phyloP scores from a whole-genome alignment of 2,113 vertebrate species.

The Cheilinus undulatus region DNA sequence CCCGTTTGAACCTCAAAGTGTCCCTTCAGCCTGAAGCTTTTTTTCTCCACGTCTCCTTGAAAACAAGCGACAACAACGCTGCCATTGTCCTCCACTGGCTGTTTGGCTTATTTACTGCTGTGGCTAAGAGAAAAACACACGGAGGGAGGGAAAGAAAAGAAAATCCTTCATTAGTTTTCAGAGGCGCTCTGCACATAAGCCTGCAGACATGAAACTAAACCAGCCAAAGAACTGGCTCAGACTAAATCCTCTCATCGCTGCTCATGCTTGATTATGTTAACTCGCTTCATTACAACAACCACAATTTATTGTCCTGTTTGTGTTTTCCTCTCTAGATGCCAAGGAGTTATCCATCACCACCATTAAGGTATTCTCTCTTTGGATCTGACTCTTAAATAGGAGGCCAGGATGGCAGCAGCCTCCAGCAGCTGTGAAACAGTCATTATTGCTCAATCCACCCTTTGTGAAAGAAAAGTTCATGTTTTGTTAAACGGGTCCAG shows the following conservation, averaged over 20 bases:
- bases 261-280: constrained; percentile 22
- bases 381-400: neutral
- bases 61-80: constrained; percentile 67
- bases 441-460: neutral
- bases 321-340: constrained; percentile 62
- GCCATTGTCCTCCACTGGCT: constrained; percentile 63
- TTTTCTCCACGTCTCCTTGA: constrained; percentile 38
- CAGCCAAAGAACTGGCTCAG: constrained; percentile 17
- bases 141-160: constrained; percentile 48
- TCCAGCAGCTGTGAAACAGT: neutral
- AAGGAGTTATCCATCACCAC: constrained; percentile 85
- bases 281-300: constrained; percentile 19
- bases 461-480: neutral
- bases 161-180: constrained; percentile 53
- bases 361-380: constrained; percentile 76
- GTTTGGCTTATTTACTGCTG: constrained; percentile 64
- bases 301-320: constrained; percentile 31
- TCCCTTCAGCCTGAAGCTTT: constrained; percentile 11
- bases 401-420: neutral
- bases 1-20: constrained; percentile 9
- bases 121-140: constrained; percentile 51
- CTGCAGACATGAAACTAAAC: constrained; percentile 34
- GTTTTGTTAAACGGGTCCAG: neutral
- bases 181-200: constrained; percentile 18
- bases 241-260: constrained; percentile 36